A percentile compares a stretch with the other conserved stretches of the same genome.
phyloP scores from a whole-genome alignment of 2,888 invertebrate species.

The Aphidius colemani region DNA sequence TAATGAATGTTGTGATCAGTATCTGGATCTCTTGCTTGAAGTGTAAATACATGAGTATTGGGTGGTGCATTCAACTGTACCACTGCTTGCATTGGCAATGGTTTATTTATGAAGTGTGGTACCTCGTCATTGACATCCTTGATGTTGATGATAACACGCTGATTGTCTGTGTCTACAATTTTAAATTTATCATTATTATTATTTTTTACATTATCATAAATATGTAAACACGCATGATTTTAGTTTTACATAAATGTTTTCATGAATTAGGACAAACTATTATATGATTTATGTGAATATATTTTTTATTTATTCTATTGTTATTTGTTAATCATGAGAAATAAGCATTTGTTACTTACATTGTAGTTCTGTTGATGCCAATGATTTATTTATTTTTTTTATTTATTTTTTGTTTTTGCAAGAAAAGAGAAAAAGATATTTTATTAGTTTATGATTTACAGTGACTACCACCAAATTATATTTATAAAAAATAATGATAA shows the following conservation, averaged over 20 bases:
- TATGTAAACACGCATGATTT: conserved; percentile 16
- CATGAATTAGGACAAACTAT: not conserved
- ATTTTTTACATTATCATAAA: conserved; percentile 10
- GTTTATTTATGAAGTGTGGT: conserved; percentile 96
- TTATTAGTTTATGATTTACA: conserved; percentile 7
- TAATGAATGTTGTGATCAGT: conserved; percentile 96
- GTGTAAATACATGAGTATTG: conserved; percentile 95
- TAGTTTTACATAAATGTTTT: not conserved
- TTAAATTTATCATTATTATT: conserved; percentile 18
- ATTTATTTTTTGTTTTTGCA: conserved; percentile 40
- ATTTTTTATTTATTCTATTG: not conserved
- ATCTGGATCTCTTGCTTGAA: conserved; percentile 95
- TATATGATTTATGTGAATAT: conserved; percentile 3
- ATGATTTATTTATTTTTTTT: conserved; percentile 27
- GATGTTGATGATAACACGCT: conserved; percentile 92
- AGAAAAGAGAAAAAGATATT: conserved; percentile 40
- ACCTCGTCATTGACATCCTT: conserved; percentile 97
- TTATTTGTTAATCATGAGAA: conserved; percentile 5
- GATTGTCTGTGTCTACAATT: conserved; percentile 87
- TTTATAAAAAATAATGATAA: conserved; percentile 13
- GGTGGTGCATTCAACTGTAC: conserved; percentile 94
- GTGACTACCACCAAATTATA: not conserved
- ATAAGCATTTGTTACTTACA: conserved; percentile 52
- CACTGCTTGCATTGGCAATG: conserved; percentile 96
- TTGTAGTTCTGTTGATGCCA: conserved; percentile 53